Evolutionary conservation across 2,888 invertebrate genomes (phyloP), one percentile per base, ranked within the genome.

Genomic region (Phengaris alcon): DNA sequence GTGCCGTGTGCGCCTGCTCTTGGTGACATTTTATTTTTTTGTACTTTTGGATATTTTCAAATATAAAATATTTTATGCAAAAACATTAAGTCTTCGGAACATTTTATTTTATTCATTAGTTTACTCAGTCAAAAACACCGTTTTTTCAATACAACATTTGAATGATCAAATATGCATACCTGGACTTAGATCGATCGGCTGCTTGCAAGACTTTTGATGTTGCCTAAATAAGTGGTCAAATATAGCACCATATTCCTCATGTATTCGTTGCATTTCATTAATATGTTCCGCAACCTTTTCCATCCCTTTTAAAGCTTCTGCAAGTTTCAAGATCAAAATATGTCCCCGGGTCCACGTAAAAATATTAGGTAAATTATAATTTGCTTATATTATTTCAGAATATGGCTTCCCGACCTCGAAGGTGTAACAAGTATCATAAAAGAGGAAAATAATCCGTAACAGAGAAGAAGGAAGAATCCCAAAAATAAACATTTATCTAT

Each of bases 261-360:
- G 99, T 86, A 99, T 99, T 94, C 99, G 96, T 95, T 99, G 99
- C 99, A 99, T 99, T 94, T 99, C 99, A 93, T 99, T 99, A 85
- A 99, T 99, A 94, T 99, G 99, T 93, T 99, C 99, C 72, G 99
- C 99, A 82, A 99, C 99, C 91, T 98, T 98, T 88, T 99, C 99
- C 99, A 99, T 99, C 81, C 98, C 98, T 90, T 98, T 97, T 76
- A 98, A 95, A 81, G 98, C 98, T 95, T 98, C 98, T 98, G 95
- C 79, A 78, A 78, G 6, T 70, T 69, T 48, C 6, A 15, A 70
- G 10, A 15, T 5, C 9, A 48, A 51, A 70, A 15, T 51, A 51
- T 70, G 22, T 15, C 15, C 51, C 48, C 57, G 46, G 7, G 54
- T 73, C 12, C 57, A 10, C 46, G 57, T 46, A 52, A 22, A 22